Evolutionary conservation across 2,113 vertebrate species (phyloP), one percentile per base, ranked within the genome.

Genomic region (Pteropus alecto): DNA sequence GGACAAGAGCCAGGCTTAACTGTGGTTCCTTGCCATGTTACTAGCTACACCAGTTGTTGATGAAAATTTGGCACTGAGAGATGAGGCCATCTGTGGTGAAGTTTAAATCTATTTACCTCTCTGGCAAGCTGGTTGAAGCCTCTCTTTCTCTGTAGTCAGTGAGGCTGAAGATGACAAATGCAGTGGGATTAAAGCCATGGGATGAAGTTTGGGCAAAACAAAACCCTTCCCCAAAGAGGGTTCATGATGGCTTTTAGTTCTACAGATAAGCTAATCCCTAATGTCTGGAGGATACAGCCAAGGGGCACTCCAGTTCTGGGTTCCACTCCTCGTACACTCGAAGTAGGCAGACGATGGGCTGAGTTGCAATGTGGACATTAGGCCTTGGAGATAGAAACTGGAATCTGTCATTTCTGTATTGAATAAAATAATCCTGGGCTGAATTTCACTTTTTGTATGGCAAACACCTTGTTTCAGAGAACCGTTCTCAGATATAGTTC

Each of bases 101-200:
- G 89, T 93, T 97, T 96, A 97, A 94, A 96, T 18, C 30, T 89
- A n/a, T 90, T 86, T 96, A 84, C 90, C 95, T 96, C 92, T 95
- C 76, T 82, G 97, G 89, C 83, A 77, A 77, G 93, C 38, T 89
- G 90, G 92, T 71, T 19, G 89, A 94, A 92, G 35, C 63, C 93
- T 81, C 74, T 96, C 86, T 91, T 97, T 83, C 82, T 97, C 87
- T 78, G 78, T 90, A 88, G 33, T 86, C 90, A 92, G 82, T 91
- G 90, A 96, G 93, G 96, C 82, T 8, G 3, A 79, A 96, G 98
- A 96, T 96, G 77, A 97, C 65, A 97, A 88, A 18, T 89, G 88
- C 54, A 48, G 94, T 84, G 83, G 95, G 94, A 86, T 93, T 70
- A 92, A 88, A 90, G 96, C 78, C 63, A 87, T 74, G 56, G 78